phyloP scores from a whole-genome alignment of 2,113 vertebrate species.

The Perca fluviatilis region DNA sequence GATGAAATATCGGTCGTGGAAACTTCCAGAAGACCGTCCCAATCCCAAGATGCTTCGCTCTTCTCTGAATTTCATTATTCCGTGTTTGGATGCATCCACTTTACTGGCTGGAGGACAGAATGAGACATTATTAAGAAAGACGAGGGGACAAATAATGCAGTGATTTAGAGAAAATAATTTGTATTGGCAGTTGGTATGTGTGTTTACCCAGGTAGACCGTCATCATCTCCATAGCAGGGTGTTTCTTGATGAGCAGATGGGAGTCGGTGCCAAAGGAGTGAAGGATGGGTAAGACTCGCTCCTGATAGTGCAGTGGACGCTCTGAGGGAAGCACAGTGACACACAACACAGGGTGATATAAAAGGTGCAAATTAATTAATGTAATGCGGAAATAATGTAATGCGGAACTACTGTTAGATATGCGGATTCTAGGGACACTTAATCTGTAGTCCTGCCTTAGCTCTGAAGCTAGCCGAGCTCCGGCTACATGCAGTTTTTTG shows the following conservation, averaged over 20 bases:
- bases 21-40: slow-evolving; percentile 86
- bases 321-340: slow-evolving; percentile 80
- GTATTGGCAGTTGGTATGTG: neutral
- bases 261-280: slow-evolving; percentile 90
- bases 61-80: slow-evolving; percentile 94
- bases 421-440: too few species aligned
- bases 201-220: slow-evolving; percentile 88
- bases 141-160: neutral
- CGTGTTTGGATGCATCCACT: slow-evolving; percentile 90
- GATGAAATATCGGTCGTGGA: slow-evolving; percentile 96
- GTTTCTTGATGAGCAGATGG: slow-evolving; percentile 92
- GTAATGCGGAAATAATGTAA: too few species aligned
- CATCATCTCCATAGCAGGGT: slow-evolving; percentile 91
- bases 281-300: slow-evolving; percentile 92
- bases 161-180: neutral
- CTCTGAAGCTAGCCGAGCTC: too few species aligned
- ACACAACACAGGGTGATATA: neutral
- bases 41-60: slow-evolving; percentile 91
- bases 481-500: too few species aligned
- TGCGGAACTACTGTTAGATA: too few species aligned
- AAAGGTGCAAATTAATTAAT: neutral
- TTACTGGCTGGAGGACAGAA: slow-evolving; percentile 85
- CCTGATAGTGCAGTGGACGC: slow-evolving; percentile 91
- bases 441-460: too few species aligned
- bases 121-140: neutral